Evolutionary conservation across 2,797 vertebrate species (phyloP).

Genomic region (Karalla daura): DNA sequence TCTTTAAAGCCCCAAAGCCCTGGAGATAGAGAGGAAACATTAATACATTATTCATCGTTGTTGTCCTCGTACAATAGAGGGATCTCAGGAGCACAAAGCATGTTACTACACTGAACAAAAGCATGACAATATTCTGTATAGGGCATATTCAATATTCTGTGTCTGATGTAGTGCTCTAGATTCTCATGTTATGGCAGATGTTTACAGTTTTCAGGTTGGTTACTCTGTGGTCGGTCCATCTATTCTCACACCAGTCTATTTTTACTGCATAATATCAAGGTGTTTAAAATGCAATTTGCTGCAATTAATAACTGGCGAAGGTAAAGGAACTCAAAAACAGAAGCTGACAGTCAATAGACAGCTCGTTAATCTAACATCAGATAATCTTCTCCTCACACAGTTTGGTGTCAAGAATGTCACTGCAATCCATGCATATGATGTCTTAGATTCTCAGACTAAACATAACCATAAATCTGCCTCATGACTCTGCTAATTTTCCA

Average conservation of each 20-base stretch:
- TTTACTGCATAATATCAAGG: background rate
- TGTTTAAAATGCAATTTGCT: constrained; percentile 9
- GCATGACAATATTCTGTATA: background rate
- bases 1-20: constrained; percentile 47
- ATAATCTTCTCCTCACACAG: background rate
- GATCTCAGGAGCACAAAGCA: constrained; percentile 12
- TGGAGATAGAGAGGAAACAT: constrained; percentile 16
- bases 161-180: constrained; percentile 13
- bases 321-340: constrained; percentile 15
- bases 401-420: background rate
- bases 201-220: constrained; percentile 3
- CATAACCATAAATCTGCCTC: background rate
- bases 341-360: background rate
- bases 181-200: constrained; percentile 13
- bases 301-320: constrained; percentile 11
- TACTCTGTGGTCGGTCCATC: background rate
- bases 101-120: background rate
- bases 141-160: constrained; percentile 1
- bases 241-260: constrained; percentile 6
- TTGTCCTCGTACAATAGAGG: constrained; percentile 24
- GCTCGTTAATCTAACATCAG: background rate
- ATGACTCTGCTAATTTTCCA: constrained; percentile 3
- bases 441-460: no score
- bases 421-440: no score
- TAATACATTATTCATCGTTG: constrained; percentile 65